Conservation (phyloP, 2,888 invertebrate species). For the Scrobipalpa atriplicella region DNA sequence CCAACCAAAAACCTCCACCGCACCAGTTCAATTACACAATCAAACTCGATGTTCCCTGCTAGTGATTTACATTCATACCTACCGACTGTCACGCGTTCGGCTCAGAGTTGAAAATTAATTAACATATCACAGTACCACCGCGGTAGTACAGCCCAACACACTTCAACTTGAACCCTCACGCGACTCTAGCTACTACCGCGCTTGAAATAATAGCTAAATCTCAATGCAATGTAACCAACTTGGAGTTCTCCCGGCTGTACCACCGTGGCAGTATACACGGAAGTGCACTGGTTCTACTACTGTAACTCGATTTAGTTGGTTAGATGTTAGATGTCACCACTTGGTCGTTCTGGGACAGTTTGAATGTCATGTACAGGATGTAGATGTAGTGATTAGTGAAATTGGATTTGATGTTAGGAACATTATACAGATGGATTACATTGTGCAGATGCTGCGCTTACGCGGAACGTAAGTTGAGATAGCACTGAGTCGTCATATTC, state of each 20-base stretch:
- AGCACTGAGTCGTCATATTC: too few species aligned
- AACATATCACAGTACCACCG: slow-evolving; percentile 35
- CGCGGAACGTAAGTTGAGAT: not conserved
- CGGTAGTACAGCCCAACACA: slow-evolving; percentile 27
- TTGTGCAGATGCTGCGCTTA: not conserved
- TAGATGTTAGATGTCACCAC: slow-evolving; percentile 18
- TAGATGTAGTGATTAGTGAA: slow-evolving; percentile 17
- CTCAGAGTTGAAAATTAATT: slow-evolving; percentile 49
- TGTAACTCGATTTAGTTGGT: slow-evolving; percentile 29
- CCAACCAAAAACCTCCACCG: slow-evolving; percentile 16
- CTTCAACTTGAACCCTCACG: not conserved
- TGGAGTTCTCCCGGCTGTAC: not conserved
- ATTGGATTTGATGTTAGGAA: slow-evolving; percentile 10
- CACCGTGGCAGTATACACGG: slow-evolving; percentile 23
- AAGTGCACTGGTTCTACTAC: slow-evolving; percentile 36
- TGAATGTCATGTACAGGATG: slow-evolving; percentile 8
- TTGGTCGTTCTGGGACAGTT: slow-evolving; percentile 18
- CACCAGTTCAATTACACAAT: slow-evolving; percentile 28
- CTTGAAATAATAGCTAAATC: not conserved
- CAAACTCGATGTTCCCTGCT: slow-evolving; percentile 27
- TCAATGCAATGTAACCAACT: too few species aligned
- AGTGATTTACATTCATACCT: slow-evolving; percentile 51
- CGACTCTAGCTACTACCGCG: not conserved
- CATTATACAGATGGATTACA: slow-evolving; percentile 1
- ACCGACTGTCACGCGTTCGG: slow-evolving; percentile 39